A percentile compares a stretch with the other conserved stretches of the same genome.
Conservation (phyloP, 2,113 vertebrate genomes). For the Haemorhous mexicanus region DNA sequence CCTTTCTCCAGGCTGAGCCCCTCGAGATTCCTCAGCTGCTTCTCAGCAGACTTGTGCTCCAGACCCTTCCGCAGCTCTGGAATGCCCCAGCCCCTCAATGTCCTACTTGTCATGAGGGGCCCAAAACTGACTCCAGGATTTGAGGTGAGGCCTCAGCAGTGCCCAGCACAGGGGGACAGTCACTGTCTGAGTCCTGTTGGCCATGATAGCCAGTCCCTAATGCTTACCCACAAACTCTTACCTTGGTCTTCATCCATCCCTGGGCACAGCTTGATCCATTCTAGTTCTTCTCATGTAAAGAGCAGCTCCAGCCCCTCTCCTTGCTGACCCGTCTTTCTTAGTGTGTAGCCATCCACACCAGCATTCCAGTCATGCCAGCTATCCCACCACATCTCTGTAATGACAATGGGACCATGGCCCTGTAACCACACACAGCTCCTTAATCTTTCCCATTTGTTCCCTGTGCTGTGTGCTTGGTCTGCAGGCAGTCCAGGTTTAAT, state of each 20-base stretch:
- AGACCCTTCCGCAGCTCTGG: background rate
- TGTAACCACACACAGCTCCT: background rate
- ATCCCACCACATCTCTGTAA: background rate
- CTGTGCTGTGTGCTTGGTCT: background rate
- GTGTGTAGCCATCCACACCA: background rate
- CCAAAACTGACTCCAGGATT: background rate
- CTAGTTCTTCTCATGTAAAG: background rate
- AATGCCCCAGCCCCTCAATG: background rate
- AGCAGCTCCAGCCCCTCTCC: background rate
- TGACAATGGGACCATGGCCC: background rate
- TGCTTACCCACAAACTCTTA: background rate
- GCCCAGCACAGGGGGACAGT: background rate
- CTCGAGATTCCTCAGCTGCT: background rate
- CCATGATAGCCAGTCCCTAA: background rate
- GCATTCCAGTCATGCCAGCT: background rate
- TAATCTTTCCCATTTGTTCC: background rate
- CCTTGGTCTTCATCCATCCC: background rate
- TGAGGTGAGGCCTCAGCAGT: background rate
- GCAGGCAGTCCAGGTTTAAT: background rate
- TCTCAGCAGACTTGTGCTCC: background rate
- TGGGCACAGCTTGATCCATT: background rate
- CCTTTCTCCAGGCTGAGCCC: background rate
- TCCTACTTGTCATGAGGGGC: background rate
- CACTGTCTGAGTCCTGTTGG: background rate
- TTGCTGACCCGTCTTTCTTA: background rate